Percentiles rank a stretch among this genome's conserved stretches.
These are phyloP conservation scores for Chrysodeixis includens DNA, from an alignment of 2,888 invertebrate genomes.

Conservation along the genomic window DNA sequence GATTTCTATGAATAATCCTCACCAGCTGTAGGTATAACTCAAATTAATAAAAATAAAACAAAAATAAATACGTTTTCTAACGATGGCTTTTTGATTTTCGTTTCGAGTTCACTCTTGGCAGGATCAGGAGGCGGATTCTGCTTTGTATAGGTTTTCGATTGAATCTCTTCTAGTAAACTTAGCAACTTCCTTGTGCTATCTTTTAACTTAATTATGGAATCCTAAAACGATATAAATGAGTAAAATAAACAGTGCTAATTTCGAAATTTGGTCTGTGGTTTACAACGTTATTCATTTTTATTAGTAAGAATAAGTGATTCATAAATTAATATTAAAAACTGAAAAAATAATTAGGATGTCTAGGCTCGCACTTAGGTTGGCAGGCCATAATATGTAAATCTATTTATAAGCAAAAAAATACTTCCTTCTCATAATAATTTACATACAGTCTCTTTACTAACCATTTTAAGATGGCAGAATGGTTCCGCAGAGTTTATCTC, in stretches of 20 bases:
- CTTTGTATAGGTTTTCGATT: conserved; percentile 69
- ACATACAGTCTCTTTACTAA: conserved; percentile 42
- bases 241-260: too few relatives aligned
- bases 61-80: conserved; percentile 34
- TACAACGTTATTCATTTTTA: too few relatives aligned
- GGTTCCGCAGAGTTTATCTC: conserved; percentile 46
- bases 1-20: conserved; percentile 10
- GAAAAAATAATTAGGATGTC: too few relatives aligned
- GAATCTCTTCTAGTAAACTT: conserved; percentile 74
- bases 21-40: conserved; percentile 2
- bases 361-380: too few relatives aligned
- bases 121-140: conserved; percentile 34
- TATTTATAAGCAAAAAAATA: too few relatives aligned
- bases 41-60: conserved; percentile 7
- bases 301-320: too few relatives aligned
- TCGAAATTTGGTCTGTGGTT: too few relatives aligned
- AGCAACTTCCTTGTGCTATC: conserved; percentile 79
- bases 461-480: conserved; percentile 62
- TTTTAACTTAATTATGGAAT: conserved; percentile 69
- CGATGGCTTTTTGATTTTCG: conserved; percentile 31
- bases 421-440: too few relatives aligned
- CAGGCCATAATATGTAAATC: too few relatives aligned
- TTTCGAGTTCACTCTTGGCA: conserved; percentile 42
- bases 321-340: too few relatives aligned
- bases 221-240: conserved; percentile 62